A percentile compares a stretch with the other conserved stretches of the same genome.
Conservation (phyloP, 2,113 vertebrate species). For the Brienomyrus longianalis region DNA sequence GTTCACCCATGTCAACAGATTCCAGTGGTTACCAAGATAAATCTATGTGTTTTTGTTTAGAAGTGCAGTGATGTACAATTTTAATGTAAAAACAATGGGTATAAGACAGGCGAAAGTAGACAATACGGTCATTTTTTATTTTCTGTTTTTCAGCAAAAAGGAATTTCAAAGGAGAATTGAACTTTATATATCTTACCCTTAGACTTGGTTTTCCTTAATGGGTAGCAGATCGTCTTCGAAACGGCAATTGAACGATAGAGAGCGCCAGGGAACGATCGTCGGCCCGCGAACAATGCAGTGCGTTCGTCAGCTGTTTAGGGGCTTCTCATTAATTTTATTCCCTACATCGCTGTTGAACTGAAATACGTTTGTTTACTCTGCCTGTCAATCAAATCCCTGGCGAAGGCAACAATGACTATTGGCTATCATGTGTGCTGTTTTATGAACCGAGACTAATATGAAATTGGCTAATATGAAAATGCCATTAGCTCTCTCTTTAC, state of each 20-base stretch:
- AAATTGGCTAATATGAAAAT: slow-evolving; percentile 22
- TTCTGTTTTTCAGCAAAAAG: neutral
- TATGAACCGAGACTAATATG: slow-evolving; percentile 26
- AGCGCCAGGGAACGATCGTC: neutral
- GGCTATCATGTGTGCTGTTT: neutral
- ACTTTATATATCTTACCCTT: neutral
- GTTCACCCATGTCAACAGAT: neutral
- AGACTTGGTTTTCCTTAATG: neutral
- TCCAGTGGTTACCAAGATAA: neutral
- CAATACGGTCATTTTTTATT: neutral
- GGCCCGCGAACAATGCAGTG: neutral
- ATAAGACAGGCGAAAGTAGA: neutral
- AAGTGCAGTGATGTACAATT: neutral
- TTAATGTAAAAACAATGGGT: neutral
- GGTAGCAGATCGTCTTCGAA: neutral
- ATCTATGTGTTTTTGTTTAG: neutral
- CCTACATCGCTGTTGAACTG: neutral
- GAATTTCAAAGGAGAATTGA: neutral
- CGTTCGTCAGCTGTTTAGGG: neutral
- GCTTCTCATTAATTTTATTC: neutral
- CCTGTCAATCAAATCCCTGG: slow-evolving; percentile 24
- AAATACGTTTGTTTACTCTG: slow-evolving; percentile 14
- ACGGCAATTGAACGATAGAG: neutral
- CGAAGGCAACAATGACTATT: slow-evolving; percentile 6
- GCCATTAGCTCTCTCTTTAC: neutral